Percentiles rank a stretch among this genome's conserved stretches.
These are phyloP conservation scores for Monopis laevigella DNA, from an alignment of 2,888 invertebrate genomes.

Conservation along the genomic window DNA sequence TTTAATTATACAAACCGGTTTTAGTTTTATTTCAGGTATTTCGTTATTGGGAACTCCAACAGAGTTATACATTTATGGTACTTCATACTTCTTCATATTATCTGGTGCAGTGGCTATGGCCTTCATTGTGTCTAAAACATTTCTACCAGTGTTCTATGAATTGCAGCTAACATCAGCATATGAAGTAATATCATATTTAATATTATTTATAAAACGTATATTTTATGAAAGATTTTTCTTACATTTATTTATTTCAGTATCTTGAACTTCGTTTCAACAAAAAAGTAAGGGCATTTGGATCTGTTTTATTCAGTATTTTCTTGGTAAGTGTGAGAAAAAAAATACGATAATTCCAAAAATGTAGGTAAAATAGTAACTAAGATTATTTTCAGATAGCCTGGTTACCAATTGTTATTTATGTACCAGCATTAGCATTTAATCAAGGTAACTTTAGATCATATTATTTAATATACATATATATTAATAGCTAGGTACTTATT, in stretches of 20 bases:
- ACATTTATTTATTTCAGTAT: constrained; percentile 51
- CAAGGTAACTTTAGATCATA: too few relatives aligned
- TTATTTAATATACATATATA: neutral
- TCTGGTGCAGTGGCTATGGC: constrained; percentile 70
- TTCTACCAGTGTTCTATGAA: constrained; percentile 76
- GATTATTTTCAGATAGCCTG: constrained; percentile 66
- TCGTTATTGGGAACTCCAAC: constrained; percentile 81
- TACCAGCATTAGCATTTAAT: constrained; percentile 77
- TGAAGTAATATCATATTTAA: constrained; percentile 61
- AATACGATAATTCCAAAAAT: neutral
- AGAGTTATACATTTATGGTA: constrained; percentile 81
- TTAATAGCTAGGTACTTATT: constrained; percentile 7
- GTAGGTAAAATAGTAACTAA: neutral
- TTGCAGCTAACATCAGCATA: constrained; percentile 78
- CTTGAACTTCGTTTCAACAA: constrained; percentile 73
- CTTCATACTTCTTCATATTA: constrained; percentile 73
- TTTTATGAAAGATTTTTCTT: too few relatives aligned
- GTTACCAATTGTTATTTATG: constrained; percentile 78
- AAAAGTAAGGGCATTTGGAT: constrained; percentile 72
- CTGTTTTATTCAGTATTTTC: constrained; percentile 70
- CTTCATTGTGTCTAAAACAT: constrained; percentile 68
- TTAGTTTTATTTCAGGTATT: constrained; percentile 79
- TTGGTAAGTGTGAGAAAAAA: constrained; percentile 57
- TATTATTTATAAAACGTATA: neutral
- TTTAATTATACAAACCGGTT: neutral